Percentiles rank a stretch among this genome's conserved stretches.
Evolutionary conservation across 2,888 invertebrate species (phyloP).

Genomic region (Drosophila mayaguana): DNA sequence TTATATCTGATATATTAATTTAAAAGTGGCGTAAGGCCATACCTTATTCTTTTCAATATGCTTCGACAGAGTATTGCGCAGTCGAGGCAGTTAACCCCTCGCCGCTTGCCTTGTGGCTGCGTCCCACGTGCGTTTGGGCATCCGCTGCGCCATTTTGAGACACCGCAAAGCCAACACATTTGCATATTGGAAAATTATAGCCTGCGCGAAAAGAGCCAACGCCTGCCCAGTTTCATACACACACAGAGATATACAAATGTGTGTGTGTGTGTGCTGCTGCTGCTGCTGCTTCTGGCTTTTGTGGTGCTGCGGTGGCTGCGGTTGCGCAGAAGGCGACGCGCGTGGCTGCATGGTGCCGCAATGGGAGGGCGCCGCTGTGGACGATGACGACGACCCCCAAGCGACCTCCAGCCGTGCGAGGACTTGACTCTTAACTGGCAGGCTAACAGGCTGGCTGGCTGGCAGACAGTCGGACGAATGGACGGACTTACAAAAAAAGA

Average conservation of each 20-base stretch:
- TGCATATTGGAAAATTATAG: slow-evolving; percentile 79
- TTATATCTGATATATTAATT: background rate
- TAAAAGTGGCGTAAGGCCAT: background rate
- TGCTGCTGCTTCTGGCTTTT: slow-evolving; percentile 65
- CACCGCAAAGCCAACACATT: slow-evolving; percentile 64
- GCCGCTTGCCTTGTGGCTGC: slow-evolving; percentile 14
- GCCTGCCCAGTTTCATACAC: slow-evolving; percentile 30
- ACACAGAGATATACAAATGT: background rate
- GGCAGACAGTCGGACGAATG: background rate
- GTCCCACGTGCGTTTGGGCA: slow-evolving; percentile 52
- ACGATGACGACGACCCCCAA: slow-evolving; percentile 65
- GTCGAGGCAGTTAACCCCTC: background rate
- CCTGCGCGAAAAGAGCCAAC: slow-evolving; percentile 39
- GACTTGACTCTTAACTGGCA: slow-evolving; percentile 71
- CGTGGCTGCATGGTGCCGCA: slow-evolving; percentile 84
- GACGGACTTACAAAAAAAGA: slow-evolving; percentile 36
- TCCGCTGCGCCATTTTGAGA: slow-evolving; percentile 71
- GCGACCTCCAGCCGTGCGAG: slow-evolving; percentile 77
- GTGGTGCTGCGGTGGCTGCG: slow-evolving; percentile 62
- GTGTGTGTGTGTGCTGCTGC: slow-evolving; percentile 2
- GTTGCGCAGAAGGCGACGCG: slow-evolving; percentile 80
- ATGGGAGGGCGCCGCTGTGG: slow-evolving; percentile 83
- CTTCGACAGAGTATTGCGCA: slow-evolving; percentile 13
- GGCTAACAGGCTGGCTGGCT: slow-evolving; percentile 19
- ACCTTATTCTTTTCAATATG: background rate